Evolutionary conservation across 2,888 invertebrate genomes (phyloP).

Genomic region (Cremastinae sp.): DNA sequence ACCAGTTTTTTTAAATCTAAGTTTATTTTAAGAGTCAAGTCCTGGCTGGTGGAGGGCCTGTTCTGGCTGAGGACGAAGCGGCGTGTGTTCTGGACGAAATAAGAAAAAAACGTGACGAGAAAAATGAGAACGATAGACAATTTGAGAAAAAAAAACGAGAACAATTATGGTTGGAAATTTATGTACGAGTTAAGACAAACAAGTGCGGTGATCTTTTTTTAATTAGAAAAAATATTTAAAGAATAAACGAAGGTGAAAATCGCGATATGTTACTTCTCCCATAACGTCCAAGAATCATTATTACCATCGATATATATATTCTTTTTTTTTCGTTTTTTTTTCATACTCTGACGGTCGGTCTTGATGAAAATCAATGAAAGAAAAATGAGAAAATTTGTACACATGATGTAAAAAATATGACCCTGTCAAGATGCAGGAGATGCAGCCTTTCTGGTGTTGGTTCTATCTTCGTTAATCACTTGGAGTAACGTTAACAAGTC

Average conservation of each 20-base stretch:
- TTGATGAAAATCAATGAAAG: constrained; percentile 13
- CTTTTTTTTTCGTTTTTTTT: constrained; percentile 21
- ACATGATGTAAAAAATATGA: constrained; percentile 18
- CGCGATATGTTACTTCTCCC: constrained; percentile 45
- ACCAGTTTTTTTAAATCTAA: constrained; percentile 67
- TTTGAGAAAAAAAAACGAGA: not conserved
- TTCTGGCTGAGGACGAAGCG: constrained; percentile 59
- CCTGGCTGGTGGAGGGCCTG: constrained; percentile 63
- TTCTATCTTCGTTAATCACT: constrained; percentile 74
- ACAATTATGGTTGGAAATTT: constrained; percentile 5
- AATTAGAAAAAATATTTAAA: constrained; percentile 11
- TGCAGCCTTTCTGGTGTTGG: constrained; percentile 76
- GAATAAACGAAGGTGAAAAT: constrained; percentile 14
- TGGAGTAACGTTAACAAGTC: constrained; percentile 74
- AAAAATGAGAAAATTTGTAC: not conserved
- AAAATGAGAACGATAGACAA: constrained; percentile 17
- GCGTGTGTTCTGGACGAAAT: constrained; percentile 39
- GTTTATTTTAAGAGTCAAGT: constrained; percentile 66
- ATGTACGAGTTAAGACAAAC: not conserved
- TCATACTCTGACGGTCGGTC: constrained; percentile 38
- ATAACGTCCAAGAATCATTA: constrained; percentile 29
- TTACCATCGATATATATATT: constrained; percentile 30
- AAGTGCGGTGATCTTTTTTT: constrained; percentile 50
- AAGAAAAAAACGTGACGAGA: constrained; percentile 8
- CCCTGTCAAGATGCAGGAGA: constrained; percentile 58